Percentiles rank a stretch among this genome's conserved stretches.
Conservation (phyloP, 2,113 vertebrate genomes). For the Progne subis region DNA sequence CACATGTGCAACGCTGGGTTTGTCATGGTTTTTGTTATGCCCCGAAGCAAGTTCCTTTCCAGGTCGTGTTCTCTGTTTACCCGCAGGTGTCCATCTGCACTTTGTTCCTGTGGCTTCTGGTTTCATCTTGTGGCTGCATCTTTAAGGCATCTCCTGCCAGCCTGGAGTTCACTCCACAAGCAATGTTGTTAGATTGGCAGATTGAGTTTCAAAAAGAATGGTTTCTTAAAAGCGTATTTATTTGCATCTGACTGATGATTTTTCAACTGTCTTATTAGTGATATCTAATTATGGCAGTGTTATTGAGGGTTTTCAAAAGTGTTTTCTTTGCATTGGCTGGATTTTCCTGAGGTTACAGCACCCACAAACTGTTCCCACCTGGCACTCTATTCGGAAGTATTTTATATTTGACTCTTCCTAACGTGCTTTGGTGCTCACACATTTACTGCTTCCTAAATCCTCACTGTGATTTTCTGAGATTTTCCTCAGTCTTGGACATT, state of each 20-base stretch:
- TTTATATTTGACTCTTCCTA: not conserved
- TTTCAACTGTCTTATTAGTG: not conserved
- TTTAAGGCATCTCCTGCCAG: not conserved
- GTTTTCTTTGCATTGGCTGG: not conserved
- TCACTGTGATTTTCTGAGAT: not conserved
- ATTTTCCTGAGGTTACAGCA: not conserved
- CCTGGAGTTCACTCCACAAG: not conserved
- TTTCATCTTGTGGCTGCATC: not conserved
- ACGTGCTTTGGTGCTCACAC: fast-evolving
- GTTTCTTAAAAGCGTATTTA: not conserved
- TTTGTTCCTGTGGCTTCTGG: not conserved
- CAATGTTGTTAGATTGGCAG: not conserved
- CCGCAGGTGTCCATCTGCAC: not conserved
- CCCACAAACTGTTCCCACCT: not conserved
- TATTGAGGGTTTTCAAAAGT: not conserved
- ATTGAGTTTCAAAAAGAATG: not conserved
- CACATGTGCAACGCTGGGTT: not conserved
- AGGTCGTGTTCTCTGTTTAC: not conserved
- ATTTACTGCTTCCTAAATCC: not conserved
- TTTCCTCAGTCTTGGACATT: not conserved
- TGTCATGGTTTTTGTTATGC: constrained; percentile 3
- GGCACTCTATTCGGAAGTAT: not conserved
- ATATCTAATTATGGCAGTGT: not conserved
- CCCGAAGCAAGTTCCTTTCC: not conserved
- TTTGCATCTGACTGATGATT: not conserved